These are phyloP conservation scores for Phocides pigmalion DNA, from an alignment of 1,140 invertebrate species.

Conservation along the genomic window DNA sequence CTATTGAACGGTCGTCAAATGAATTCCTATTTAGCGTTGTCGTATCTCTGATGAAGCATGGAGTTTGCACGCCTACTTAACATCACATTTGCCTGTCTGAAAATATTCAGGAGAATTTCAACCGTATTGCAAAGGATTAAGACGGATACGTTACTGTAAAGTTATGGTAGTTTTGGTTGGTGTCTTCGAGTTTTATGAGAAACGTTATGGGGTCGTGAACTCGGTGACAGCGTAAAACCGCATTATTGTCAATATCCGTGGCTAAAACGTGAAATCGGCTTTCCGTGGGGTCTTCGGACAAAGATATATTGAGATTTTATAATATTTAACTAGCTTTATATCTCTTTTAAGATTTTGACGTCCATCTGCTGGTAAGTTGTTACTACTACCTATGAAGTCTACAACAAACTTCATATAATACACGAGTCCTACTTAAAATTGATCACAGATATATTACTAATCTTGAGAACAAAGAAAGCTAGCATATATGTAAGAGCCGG, in stretches of 20 bases:
- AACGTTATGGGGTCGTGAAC: conserved; percentile 59
- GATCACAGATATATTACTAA: too few species aligned
- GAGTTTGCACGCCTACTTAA: conserved; percentile 56
- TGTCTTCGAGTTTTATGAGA: conserved; percentile 64
- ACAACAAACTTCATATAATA: too few species aligned
- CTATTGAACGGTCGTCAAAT: conserved; percentile 46
- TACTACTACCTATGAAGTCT: too few species aligned
- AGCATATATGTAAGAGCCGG: too few species aligned
- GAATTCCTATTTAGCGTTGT: conserved; percentile 60
- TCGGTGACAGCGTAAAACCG: conserved; percentile 68
- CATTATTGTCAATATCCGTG: conserved; percentile 77
- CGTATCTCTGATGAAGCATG: conserved; percentile 65
- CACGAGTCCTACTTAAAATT: too few species aligned
- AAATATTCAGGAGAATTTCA: conserved; percentile 39
- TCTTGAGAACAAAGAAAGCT: too few species aligned
- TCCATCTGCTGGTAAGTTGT: too few species aligned
- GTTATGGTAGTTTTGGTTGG: too few species aligned
- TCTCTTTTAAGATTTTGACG: background rate
- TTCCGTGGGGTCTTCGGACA: conserved; percentile 65
- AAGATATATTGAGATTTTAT: conserved; percentile 32
- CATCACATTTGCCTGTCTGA: conserved; percentile 33
- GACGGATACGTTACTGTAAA: conserved; percentile 29
- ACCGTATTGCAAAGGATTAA: conserved; percentile 37
- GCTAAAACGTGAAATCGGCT: conserved; percentile 77
- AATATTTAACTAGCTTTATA: background rate